These are phyloP conservation scores for Chrysolina haemoptera DNA, from an alignment of 2,888 invertebrate species.

Conservation along the genomic window DNA sequence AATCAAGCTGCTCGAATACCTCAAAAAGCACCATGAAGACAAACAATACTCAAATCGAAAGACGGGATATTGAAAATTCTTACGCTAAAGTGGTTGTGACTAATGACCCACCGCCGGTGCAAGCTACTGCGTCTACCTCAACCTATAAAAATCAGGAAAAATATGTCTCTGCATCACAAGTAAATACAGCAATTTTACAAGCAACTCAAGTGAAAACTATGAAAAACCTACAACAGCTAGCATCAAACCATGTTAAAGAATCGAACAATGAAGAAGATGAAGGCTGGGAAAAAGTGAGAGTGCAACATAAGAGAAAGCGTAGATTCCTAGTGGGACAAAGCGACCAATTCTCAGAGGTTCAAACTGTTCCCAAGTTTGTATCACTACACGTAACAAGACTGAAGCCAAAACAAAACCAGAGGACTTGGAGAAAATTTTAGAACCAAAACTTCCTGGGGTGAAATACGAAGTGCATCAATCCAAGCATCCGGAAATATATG, in stretches of 20 bases:
- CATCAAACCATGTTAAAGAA: not conserved
- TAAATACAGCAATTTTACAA: too few species aligned
- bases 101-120: conserved; percentile 21
- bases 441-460: not conserved
- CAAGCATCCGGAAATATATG: not conserved
- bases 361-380: too few species aligned
- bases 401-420: conserved; percentile 5
- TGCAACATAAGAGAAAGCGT: too few species aligned
- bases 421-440: conserved; percentile 5
- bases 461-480: not conserved
- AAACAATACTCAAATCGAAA: conserved; percentile 15
- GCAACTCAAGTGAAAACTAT: too few species aligned
- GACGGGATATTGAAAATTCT: conserved; percentile 16
- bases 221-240: too few species aligned
- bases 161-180: too few species aligned
- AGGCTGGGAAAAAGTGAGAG: conserved; percentile 10
- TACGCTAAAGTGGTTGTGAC: conserved; percentile 13
- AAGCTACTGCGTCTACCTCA: conserved; percentile 15
- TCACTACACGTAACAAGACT: not conserved
- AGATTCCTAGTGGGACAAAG: too few species aligned
- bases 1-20: conserved; percentile 22
- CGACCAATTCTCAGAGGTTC: too few species aligned
- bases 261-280: conserved; percentile 3
- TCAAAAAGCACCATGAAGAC: conserved; percentile 5
- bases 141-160: too few species aligned